Base-by-base conservation (phyloP, 2,888 invertebrate genomes). In the Dryadula phaetusa region DNA sequence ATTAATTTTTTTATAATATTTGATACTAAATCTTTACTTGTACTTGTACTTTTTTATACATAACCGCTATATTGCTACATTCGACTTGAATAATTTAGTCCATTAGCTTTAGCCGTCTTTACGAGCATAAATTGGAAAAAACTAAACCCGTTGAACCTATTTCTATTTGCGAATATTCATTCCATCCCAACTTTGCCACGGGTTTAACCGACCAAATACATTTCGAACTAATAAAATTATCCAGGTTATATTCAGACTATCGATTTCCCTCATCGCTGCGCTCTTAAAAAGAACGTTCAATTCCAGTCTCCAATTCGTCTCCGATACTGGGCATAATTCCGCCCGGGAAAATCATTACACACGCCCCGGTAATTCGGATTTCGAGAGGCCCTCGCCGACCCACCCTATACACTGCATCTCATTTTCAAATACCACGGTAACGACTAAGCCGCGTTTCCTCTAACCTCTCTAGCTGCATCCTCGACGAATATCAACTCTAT, bases 321-420 rank as follows among this genome's bases (percentile, higher is more conserved):
- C 84, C 90, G 83, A 91, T 92, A 86, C 86, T 85, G 83, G 82
- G 85, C 86, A 89, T 90, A 89, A 90, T 90, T 90, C 87, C 86
- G 83, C 76, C 86, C 87, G 87, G 92, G 91, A 88, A 92, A 92
- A 92, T 92, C 92, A 92, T 92, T 92, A 92, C 90, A 89, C 83
- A 90, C 91, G 92, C 90, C 88, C 88, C 84, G 90, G 89, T 90
- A 90, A 92, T 91, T 92, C 90, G 89, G 90, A 88, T 90, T 90
- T 87, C 86, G 89, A 89, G 87, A 84, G 82, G 81, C 82, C 82
- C 77, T 79, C 79, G 75, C 70, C 71, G 72, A 67, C 76, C 72
- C 73, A 75, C 76, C 79, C 79, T 79, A 79, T 73, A 83, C 90
- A 80, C 88, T 92, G 92, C 92, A 92, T 92, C 92, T 92, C 92